phyloP scores from a whole-genome alignment of 2,888 invertebrate species.

The Desoria tigrina region DNA sequence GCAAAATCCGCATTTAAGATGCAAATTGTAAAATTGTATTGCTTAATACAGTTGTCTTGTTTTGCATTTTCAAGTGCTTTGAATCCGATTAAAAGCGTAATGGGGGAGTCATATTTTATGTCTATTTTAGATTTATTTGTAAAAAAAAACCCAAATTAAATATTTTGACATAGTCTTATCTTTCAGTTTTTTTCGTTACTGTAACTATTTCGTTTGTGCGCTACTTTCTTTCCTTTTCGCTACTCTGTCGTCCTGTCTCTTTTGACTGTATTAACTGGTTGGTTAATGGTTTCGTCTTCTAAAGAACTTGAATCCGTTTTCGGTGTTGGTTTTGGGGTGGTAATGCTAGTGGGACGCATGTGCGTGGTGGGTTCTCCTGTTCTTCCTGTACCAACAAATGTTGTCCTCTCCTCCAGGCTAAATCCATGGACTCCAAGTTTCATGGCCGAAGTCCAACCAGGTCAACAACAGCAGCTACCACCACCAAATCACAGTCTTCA shows the following conservation, averaged over 20 bases:
- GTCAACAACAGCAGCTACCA: constrained; percentile 21
- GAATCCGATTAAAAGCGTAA: too few relatives aligned
- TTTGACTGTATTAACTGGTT: background rate
- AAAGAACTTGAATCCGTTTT: constrained; percentile 10
- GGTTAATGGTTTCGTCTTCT: constrained; percentile 7
- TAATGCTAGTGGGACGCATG: constrained; percentile 22
- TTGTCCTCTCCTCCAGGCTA: constrained; percentile 65
- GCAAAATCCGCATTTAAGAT: too few relatives aligned
- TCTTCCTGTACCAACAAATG: constrained; percentile 51
- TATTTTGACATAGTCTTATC: too few relatives aligned
- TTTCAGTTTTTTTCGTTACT: too few relatives aligned
- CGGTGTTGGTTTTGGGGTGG: constrained; percentile 31
- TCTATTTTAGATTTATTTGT: too few relatives aligned
- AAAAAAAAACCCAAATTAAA: too few relatives aligned
- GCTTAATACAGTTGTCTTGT: too few relatives aligned
- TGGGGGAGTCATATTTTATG: too few relatives aligned
- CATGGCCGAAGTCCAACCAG: constrained; percentile 44
- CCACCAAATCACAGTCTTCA: constrained; percentile 21
- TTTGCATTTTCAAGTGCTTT: too few relatives aligned
- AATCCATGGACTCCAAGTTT: constrained; percentile 82
- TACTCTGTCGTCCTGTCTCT: background rate
- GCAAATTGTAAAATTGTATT: too few relatives aligned
- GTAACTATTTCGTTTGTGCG: too few relatives aligned
- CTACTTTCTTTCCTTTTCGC: too few relatives aligned
- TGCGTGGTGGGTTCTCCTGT: constrained; percentile 36